These are phyloP conservation scores for Huso huso DNA, from an alignment of 2,797 vertebrate genomes.

Conservation along the genomic window DNA sequence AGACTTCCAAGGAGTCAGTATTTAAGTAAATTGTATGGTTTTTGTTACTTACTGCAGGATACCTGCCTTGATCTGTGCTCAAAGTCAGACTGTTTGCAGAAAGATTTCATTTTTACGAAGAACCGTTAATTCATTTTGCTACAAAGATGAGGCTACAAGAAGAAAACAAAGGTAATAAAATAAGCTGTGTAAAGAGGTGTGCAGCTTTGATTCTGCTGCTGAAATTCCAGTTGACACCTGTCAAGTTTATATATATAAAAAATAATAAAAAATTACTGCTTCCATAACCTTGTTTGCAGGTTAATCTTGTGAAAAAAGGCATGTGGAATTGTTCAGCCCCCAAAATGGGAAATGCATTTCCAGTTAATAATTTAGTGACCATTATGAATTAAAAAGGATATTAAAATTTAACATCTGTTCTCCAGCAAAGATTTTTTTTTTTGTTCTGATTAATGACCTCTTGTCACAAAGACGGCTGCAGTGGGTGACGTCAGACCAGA, in stretches of 20 bases:
- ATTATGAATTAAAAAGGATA: slow-evolving; percentile 57
- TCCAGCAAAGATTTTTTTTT: slow-evolving; percentile 39
- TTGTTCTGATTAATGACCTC: background rate
- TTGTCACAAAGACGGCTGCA: no score
- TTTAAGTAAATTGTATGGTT: no score
- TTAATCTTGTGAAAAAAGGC: slow-evolving; percentile 9
- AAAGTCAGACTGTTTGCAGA: no score
- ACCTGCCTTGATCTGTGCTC: no score
- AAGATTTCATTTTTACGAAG: no score
- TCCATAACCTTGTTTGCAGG: background rate
- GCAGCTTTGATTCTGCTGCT: no score
- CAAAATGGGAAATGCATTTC: slow-evolving; percentile 55
- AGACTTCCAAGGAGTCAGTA: no score
- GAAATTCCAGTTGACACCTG: no score
- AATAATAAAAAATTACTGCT: background rate
- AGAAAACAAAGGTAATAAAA: slow-evolving; percentile 13
- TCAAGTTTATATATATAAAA: no score
- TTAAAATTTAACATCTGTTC: slow-evolving; percentile 53
- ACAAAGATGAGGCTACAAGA: slow-evolving; percentile 1
- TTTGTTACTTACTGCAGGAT: no score
- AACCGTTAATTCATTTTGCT: background rate
- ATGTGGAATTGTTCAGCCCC: slow-evolving; percentile 31
- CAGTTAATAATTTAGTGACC: slow-evolving; percentile 64
- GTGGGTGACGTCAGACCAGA: no score
- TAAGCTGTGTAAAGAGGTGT: no score